Evolutionary conservation across 1,140 invertebrate genomes (phyloP).

Genomic region (Zaprionus vittiger): DNA sequence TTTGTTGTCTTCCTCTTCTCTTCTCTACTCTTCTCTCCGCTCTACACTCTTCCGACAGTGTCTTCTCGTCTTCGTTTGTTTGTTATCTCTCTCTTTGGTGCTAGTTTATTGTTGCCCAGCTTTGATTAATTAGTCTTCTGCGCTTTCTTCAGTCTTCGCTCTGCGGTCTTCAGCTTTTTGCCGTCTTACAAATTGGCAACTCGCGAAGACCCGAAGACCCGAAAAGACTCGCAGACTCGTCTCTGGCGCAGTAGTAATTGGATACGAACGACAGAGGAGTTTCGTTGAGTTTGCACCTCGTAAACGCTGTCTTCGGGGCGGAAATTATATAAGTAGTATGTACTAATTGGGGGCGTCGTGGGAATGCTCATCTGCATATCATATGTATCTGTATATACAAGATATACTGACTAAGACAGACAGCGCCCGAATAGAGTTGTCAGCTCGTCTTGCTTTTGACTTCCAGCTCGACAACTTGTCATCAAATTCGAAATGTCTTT

Average conservation of each 20-base stretch:
- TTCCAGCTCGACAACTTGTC: background rate
- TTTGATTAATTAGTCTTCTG: slow-evolving; percentile 45
- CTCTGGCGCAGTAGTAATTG: slow-evolving; percentile 12
- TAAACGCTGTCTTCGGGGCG: background rate
- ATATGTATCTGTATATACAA: background rate
- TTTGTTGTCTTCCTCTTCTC: background rate
- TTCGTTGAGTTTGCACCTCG: slow-evolving; percentile 17
- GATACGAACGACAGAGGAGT: slow-evolving; percentile 1
- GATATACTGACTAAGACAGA: background rate
- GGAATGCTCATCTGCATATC: slow-evolving; percentile 17
- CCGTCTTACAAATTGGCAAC: slow-evolving; percentile 35
- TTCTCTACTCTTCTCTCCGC: background rate
- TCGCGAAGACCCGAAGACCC: background rate
- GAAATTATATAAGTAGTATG: slow-evolving; percentile 33
- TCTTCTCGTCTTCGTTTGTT: background rate
- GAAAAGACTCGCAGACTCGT: background rate
- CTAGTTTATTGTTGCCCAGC: slow-evolving; percentile 16
- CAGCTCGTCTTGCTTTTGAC: background rate
- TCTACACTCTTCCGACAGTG: background rate
- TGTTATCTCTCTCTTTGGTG: background rate
- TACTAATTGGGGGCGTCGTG: slow-evolving; percentile 34
- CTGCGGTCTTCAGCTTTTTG: slow-evolving; percentile 3
- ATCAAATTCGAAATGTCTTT: background rate
- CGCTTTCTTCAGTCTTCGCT: slow-evolving; percentile 25
- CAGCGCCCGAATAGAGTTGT: background rate